These are phyloP conservation scores for Anarrhichthys ocellatus DNA, from an alignment of 2,113 vertebrate genomes.

Conservation along the genomic window DNA sequence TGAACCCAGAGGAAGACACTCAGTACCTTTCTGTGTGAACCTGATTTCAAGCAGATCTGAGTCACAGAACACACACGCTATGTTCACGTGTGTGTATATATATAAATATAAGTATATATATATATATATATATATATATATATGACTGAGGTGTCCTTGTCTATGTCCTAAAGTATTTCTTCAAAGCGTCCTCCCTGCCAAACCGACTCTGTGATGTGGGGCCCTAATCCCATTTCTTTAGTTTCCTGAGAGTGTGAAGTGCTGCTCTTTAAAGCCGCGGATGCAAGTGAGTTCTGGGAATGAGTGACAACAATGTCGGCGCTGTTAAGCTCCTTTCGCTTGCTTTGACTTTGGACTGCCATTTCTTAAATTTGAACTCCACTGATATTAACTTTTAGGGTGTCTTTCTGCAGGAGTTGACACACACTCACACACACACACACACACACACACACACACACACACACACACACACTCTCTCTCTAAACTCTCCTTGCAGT, in stretches of 20 bases:
- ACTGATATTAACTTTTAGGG: constrained; percentile 28
- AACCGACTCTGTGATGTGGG: constrained; percentile 47
- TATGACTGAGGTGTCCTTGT: constrained; percentile 18
- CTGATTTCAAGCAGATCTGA: constrained; percentile 7
- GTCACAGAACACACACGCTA: background rate
- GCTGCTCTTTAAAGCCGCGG: constrained; percentile 54
- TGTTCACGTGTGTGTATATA: background rate
- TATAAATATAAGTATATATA: background rate
- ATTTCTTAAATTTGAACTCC: constrained; percentile 33
- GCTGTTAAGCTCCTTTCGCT: constrained; percentile 60
- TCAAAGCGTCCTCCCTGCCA: constrained; percentile 54
- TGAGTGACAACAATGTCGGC: constrained; percentile 59
- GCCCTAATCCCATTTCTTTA: constrained; percentile 66
- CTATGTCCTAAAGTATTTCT: constrained; percentile 34
- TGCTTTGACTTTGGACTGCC: constrained; percentile 55
- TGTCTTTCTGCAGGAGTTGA: constrained; percentile 23
- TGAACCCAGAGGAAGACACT: constrained; percentile 10
- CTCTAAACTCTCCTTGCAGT: constrained; percentile 13
- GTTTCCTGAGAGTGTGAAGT: constrained; percentile 57
- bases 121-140: background rate
- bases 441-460: background rate
- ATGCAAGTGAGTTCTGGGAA: constrained; percentile 42
- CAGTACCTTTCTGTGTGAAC: constrained; percentile 15
- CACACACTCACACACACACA: background rate
- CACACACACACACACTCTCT: background rate